Percentiles rank a stretch among this genome's conserved stretches.
Conservation (phyloP, 2,888 invertebrate species). For the Arenicola marina region DNA sequence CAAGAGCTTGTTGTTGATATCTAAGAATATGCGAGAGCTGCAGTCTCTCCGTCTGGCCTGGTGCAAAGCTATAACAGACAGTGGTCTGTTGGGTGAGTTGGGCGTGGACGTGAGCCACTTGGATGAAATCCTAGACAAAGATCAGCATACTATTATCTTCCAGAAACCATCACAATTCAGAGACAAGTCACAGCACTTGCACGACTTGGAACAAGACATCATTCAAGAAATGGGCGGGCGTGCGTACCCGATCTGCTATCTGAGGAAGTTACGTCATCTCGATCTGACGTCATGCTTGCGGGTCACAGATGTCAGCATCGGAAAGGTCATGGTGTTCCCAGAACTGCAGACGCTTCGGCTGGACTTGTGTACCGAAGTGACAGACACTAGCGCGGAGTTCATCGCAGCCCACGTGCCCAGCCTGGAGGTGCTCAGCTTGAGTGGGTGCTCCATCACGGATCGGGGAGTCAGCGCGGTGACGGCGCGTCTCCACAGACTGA, state of each 20-base stretch:
- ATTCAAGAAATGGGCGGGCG: background rate
- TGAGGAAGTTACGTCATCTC: slow-evolving; percentile 65
- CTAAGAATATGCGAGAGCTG: slow-evolving; percentile 69
- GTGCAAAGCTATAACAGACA: slow-evolving; percentile 73
- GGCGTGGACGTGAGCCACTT: slow-evolving; percentile 12
- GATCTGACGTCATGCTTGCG: slow-evolving; percentile 73
- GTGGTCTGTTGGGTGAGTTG: slow-evolving; percentile 67
- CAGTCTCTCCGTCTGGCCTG: slow-evolving; percentile 70
- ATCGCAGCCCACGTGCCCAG: slow-evolving; percentile 73
- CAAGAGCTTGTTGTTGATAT: slow-evolving; percentile 70
- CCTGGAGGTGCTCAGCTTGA: slow-evolving; percentile 72
- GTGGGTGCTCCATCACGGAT: slow-evolving; percentile 73
- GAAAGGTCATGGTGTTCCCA: slow-evolving; percentile 71
- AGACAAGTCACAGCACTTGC: background rate
- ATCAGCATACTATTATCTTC: slow-evolving; percentile 37
- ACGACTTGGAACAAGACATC: background rate
- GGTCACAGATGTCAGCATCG: slow-evolving; percentile 75
- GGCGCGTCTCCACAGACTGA: slow-evolving; percentile 65
- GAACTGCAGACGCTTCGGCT: slow-evolving; percentile 70
- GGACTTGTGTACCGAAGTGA: slow-evolving; percentile 73
- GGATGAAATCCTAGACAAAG: slow-evolving; percentile 28
- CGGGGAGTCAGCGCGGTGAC: slow-evolving; percentile 66
- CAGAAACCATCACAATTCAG: slow-evolving; percentile 38
- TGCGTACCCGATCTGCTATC: slow-evolving; percentile 36
- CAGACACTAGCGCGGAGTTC: slow-evolving; percentile 69